Evolutionary conservation across 1,140 invertebrate species (phyloP).

Genomic region (Subanguina moxae): DNA sequence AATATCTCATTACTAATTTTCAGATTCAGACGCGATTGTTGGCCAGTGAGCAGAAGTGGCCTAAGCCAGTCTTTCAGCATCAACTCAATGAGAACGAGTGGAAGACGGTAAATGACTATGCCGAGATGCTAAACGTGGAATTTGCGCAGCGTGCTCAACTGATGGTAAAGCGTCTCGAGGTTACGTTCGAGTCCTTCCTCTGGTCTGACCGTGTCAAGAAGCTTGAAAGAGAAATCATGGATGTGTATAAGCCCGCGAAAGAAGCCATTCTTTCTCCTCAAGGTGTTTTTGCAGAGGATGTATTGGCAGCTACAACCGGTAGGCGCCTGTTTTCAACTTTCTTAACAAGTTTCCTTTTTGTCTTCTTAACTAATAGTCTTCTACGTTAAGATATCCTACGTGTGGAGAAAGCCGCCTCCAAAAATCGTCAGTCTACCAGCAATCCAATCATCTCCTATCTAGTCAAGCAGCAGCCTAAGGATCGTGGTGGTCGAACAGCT

Average conservation of each 20-base stretch:
- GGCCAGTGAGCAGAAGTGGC: too few species aligned
- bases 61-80: neutral
- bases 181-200: slow-evolving; percentile 22
- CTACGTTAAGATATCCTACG: slow-evolving; percentile 12
- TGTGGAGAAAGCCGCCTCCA: slow-evolving; percentile 14
- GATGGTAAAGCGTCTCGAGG: slow-evolving; percentile 20
- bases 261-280: neutral
- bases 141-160: slow-evolving; percentile 18
- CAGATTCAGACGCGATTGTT: too few species aligned
- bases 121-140: slow-evolving; percentile 12
- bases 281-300: slow-evolving; percentile 15
- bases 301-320: slow-evolving; percentile 17
- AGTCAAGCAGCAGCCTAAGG: slow-evolving; percentile 11
- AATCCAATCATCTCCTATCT: slow-evolving; percentile 4
- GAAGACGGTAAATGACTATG: slow-evolving; percentile 3
- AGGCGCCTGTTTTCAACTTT: too few species aligned
- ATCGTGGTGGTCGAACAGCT: slow-evolving; percentile 21
- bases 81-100: slow-evolving; percentile 16
- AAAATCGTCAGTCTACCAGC: slow-evolving; percentile 11
- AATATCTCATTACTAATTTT: too few species aligned
- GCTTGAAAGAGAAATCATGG: slow-evolving; percentile 13
- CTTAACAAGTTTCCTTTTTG: too few species aligned
- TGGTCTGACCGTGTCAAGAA: slow-evolving; percentile 24
- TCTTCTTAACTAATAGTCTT: neutral
- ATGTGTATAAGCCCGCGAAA: slow-evolving; percentile 2